Evolutionary conservation across 92 coral and sea anemone genomes (phyloP).

Genomic region (Phymanthus crucifer): DNA sequence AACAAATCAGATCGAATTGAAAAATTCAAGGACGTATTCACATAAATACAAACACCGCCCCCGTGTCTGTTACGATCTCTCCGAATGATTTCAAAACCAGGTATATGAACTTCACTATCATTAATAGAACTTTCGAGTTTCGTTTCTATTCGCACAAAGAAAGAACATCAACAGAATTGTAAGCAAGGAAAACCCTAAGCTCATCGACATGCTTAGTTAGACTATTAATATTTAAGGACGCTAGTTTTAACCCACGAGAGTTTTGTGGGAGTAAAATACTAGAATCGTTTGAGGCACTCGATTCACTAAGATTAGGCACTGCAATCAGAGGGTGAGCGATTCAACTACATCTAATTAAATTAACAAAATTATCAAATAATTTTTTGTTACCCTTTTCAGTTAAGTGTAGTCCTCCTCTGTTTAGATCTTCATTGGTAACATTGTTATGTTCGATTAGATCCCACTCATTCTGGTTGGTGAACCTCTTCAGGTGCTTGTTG

Average conservation of each 20-base stretch:
- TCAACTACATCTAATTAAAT: not conserved
- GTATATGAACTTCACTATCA: slow-evolving; percentile 48
- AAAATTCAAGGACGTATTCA: slow-evolving; percentile 35
- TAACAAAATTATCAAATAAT: slow-evolving; percentile 5
- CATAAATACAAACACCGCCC: slow-evolving; percentile 5
- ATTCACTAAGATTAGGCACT: not conserved
- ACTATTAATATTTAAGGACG: slow-evolving; percentile 55
- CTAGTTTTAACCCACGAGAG: slow-evolving; percentile 48
- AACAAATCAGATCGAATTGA: slow-evolving; percentile 10
- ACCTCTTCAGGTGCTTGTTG: not conserved
- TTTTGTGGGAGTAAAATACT: slow-evolving; percentile 9
- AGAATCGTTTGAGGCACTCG: not conserved
- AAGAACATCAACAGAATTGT: slow-evolving; percentile 38
- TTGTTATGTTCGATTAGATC: not conserved
- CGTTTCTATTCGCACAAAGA: slow-evolving; percentile 55
- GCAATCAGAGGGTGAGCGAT: not conserved
- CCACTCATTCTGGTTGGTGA: not conserved
- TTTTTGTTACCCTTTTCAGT: not conserved
- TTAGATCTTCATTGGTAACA: not conserved
- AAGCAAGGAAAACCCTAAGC: slow-evolving; percentile 47
- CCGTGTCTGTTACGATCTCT: slow-evolving; percentile 37
- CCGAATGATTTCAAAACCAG: slow-evolving; percentile 57
- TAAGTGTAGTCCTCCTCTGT: not conserved
- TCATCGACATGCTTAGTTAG: slow-evolving; percentile 51
- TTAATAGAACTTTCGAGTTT: slow-evolving; percentile 53